Base-by-base conservation (phyloP, 1,140 invertebrate genomes). In the Drosophila pachea region DNA sequence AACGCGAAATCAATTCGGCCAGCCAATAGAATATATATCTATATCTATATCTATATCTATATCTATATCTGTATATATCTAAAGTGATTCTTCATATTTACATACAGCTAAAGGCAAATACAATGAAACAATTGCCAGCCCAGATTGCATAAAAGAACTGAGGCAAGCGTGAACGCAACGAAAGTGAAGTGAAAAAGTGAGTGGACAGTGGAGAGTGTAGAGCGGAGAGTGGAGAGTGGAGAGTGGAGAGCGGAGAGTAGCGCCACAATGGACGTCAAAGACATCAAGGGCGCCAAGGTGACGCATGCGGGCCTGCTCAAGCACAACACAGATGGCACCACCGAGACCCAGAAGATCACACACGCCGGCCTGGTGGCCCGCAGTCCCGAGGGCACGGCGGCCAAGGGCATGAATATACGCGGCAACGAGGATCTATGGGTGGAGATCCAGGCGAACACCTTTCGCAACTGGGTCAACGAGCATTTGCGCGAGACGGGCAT, bases 391-490 rank as follows among this genome's bases (percentile, higher is more conserved):
- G 97, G 97, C 40, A 97, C 97, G 48, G 96, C 96, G 0, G 96
- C 96, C 67, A 95, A 96, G 86, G 94, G 94, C 29, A 97, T 98
- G 97, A 93, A 95, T 64, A 97, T 97, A 79, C 97, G 97, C 82
- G 96, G 96, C 67, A 94, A 97, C 83, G 96, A 97, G 90, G 96
- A 97, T 78, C 92, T 97, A 4, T 98, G 97, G 97, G 95, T 99
- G 32, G 95, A 97, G 88, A 99, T 99, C 73, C 98, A 99, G 90
- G 94, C 97, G 31, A 97, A 98, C 87, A 99, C 98, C 0, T 99
- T 99, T 90, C 94, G 95, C 70, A 99, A 99, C 90, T 99, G 98
- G 98, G 95, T 99, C 66, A 99, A 99, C 90, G 97, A 99, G 90
- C 96, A 98, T 77, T 90, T 98, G 53, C 94, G 93, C 71, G 94